Conservation (phyloP, 2,888 invertebrate species). For the Tachina grossa region DNA sequence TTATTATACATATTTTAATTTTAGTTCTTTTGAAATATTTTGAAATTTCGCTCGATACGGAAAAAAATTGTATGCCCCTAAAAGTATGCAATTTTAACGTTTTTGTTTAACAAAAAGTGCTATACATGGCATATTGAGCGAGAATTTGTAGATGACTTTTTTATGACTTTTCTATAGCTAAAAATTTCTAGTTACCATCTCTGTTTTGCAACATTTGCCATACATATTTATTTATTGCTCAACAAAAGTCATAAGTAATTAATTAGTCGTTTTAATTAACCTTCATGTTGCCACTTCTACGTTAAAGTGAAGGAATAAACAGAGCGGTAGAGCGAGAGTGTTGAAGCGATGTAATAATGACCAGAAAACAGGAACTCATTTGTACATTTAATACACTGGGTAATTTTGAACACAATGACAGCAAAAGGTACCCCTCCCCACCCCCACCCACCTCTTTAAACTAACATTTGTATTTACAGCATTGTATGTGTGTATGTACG, state of each 20-base stretch:
- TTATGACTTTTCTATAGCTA: background rate
- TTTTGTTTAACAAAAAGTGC: too few relatives aligned
- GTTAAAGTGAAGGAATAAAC: background rate
- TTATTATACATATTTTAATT: too few relatives aligned
- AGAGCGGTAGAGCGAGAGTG: background rate
- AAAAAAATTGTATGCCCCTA: too few relatives aligned
- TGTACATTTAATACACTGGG: background rate
- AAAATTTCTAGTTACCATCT: background rate
- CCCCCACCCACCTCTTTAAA: too few relatives aligned
- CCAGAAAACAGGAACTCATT: background rate
- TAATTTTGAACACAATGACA: background rate
- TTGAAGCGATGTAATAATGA: background rate
- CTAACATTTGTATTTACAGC: background rate
- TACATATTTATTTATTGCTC: constrained; percentile 26
- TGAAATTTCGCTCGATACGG: too few relatives aligned
- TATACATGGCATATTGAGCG: too few relatives aligned
- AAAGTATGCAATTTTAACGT: too few relatives aligned
- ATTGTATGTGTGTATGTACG: background rate
- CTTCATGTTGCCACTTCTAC: background rate
- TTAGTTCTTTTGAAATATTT: too few relatives aligned
- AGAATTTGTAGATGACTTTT: too few relatives aligned
- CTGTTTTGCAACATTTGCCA: background rate
- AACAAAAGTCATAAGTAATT: constrained; percentile 51
- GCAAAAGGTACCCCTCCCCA: background rate
- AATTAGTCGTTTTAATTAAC: constrained; percentile 57